These are phyloP conservation scores for Poecilia wingei DNA, from an alignment of 2,797 vertebrate species.

Conservation along the genomic window DNA sequence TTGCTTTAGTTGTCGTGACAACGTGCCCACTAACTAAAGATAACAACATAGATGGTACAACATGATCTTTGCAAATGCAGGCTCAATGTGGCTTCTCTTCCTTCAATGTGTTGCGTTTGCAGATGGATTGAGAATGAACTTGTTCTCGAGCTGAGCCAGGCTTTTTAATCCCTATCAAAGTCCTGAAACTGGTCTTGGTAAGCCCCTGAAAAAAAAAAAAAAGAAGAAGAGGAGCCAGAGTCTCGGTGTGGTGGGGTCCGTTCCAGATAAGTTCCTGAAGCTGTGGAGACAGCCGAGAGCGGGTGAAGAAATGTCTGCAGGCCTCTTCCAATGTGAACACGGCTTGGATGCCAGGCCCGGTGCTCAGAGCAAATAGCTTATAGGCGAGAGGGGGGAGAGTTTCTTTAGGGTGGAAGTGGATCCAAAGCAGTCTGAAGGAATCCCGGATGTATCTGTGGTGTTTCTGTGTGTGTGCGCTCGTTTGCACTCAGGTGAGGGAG, in stretches of 20 bases:
- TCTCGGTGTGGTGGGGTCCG: conserved; percentile 51
- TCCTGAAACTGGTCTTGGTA: conserved; percentile 42
- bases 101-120: conserved; percentile 50
- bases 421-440: conserved; percentile 55
- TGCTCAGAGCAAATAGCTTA: conserved; percentile 75
- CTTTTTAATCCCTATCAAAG: conserved; percentile 47
- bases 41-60: conserved; percentile 60
- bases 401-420: conserved; percentile 44
- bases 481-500: conserved; percentile 49
- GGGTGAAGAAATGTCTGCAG: conserved; percentile 54
- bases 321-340: conserved; percentile 62
- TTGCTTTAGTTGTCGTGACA: conserved; percentile 59
- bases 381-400: conserved; percentile 59
- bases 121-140: conserved; percentile 34
- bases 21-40: conserved; percentile 67
- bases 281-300: conserved; percentile 47
- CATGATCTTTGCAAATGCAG: conserved; percentile 44
- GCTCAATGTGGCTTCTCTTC: conserved; percentile 49
- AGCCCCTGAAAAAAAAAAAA: conserved; percentile 33
- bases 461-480: conserved; percentile 34
- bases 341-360: conserved; percentile 72
- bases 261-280: conserved; percentile 61
- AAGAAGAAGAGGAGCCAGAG: conserved; percentile 36
- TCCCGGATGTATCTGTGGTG: conserved; percentile 38
- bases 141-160: conserved; percentile 34